These are phyloP conservation scores for Melanotaenia pygmaea DNA, from an alignment of 2,797 vertebrate species.

Conservation along the genomic window DNA sequence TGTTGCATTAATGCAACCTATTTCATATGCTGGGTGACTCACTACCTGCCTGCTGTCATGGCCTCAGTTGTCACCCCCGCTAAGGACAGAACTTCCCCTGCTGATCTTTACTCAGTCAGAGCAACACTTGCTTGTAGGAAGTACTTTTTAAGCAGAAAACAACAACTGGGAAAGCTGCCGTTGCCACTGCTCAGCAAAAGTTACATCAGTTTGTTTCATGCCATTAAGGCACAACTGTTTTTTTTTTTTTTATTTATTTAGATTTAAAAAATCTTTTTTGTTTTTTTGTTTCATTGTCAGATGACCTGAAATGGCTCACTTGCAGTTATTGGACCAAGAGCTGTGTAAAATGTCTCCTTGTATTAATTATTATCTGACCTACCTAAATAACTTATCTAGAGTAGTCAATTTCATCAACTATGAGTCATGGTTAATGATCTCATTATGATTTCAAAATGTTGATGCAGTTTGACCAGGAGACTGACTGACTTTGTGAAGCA, in stretches of 20 bases:
- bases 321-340: not conserved
- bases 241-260: too few species aligned
- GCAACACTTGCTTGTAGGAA: not conserved
- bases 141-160: slow-evolving; percentile 3
- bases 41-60: not conserved
- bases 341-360: not conserved
- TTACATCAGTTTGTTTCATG: not conserved
- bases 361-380: not conserved
- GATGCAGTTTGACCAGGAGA: not conserved
- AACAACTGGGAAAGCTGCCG: not conserved
- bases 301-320: slow-evolving; percentile 5
- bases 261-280: too few species aligned
- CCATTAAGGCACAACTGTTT: not conserved
- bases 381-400: not conserved
- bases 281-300: not conserved
- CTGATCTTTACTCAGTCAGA: not conserved
- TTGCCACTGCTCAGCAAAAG: not conserved
- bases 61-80: not conserved
- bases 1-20: not conserved
- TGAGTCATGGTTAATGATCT: not conserved
- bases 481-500: not conserved
- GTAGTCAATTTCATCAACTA: not conserved
- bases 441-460: not conserved
- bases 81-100: not conserved
- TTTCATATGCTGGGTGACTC: not conserved